Conservation (phyloP, 1,140 invertebrate genomes). For the Drosophila trapezifrons region DNA sequence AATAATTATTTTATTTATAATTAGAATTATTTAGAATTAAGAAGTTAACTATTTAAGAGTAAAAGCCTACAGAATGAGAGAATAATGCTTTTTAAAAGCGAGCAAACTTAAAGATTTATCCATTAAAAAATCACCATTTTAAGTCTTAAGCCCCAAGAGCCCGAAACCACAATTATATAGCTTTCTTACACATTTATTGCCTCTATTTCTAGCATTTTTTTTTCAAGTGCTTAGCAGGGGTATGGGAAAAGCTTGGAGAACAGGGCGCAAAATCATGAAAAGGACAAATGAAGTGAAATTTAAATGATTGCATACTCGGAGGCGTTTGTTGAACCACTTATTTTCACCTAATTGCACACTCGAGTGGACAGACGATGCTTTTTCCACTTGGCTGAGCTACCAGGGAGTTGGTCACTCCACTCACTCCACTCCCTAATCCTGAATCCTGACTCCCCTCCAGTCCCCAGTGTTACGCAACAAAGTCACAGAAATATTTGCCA, state of each 20-base stretch:
- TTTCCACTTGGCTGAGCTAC: conserved; percentile 54
- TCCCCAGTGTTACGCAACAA: conserved; percentile 52
- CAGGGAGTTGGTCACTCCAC: conserved; percentile 6
- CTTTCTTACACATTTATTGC: too few relatives aligned
- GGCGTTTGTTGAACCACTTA: conserved; percentile 80
- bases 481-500: conserved; percentile 49
- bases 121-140: too few relatives aligned
- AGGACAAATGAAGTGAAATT: conserved; percentile 82
- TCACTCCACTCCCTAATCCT: neutral
- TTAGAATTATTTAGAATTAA: too few relatives aligned
- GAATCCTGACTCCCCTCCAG: neutral
- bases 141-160: neutral
- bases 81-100: too few relatives aligned
- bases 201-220: too few relatives aligned
- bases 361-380: conserved; percentile 69
- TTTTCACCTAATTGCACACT: conserved; percentile 82
- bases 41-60: too few relatives aligned
- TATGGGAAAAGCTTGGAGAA: neutral
- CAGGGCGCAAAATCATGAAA: conserved; percentile 62
- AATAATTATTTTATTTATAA: too few relatives aligned
- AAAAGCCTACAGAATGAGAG: too few relatives aligned
- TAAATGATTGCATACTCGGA: conserved; percentile 81
- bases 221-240: conserved; percentile 19
- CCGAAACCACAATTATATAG: too few relatives aligned
- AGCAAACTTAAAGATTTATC: too few relatives aligned